phyloP scores from a whole-genome alignment of 2,113 vertebrate species.

The Oreotragus oreotragus region DNA sequence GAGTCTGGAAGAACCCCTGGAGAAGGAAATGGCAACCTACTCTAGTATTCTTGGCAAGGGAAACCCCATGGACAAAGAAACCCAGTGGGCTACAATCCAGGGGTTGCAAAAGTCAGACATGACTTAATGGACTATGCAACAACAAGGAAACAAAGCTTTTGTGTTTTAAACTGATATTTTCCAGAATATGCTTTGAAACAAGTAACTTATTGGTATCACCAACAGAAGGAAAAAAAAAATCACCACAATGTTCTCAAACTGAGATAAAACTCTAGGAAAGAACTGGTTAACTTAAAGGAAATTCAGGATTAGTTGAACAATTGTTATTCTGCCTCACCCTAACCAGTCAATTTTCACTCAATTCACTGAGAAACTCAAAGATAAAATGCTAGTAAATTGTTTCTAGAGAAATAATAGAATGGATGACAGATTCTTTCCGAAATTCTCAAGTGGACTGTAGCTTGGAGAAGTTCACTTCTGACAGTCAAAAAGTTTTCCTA shows the following conservation, averaged over 20 bases:
- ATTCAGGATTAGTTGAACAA: not conserved
- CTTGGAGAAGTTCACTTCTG: not conserved
- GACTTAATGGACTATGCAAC: not conserved
- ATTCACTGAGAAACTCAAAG: not conserved
- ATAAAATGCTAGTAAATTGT: not conserved
- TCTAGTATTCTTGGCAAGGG: not conserved
- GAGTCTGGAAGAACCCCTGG: not conserved
- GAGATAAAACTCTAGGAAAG: not conserved
- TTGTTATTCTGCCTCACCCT: not conserved
- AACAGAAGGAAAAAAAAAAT: not conserved
- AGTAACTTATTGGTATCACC: not conserved
- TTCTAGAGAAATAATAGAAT: not conserved
- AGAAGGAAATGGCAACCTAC: not conserved
- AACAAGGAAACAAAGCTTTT: not conserved
- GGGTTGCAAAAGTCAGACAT: not conserved
- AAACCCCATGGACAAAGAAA: not conserved
- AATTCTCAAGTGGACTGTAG: not conserved
- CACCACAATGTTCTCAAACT: not conserved
- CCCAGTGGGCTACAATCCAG: not conserved
- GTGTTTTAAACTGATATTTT: not conserved
- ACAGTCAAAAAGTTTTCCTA: not conserved
- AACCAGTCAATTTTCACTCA: not conserved
- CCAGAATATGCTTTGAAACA: slow-evolving; percentile 3
- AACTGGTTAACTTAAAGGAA: not conserved
- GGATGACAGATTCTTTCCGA: not conserved